phyloP scores from a whole-genome alignment of 2,888 invertebrate species.

The Deilephila porcellus region DNA sequence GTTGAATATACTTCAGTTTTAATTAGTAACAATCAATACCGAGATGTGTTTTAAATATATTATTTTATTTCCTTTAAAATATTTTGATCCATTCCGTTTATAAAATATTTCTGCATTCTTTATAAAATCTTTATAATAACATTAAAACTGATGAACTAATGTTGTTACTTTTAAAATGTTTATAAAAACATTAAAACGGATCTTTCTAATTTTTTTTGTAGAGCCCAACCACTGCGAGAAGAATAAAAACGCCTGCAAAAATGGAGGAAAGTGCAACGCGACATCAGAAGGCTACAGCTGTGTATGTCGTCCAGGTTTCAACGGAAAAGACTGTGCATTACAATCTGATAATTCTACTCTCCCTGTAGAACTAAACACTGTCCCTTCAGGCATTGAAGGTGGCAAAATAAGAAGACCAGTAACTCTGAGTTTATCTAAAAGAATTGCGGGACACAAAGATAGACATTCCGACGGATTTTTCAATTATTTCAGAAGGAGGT shows the following conservation, averaged over 20 bases:
- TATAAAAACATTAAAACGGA: too few species aligned
- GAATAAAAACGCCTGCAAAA: slow-evolving; percentile 89
- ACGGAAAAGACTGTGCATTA: slow-evolving; percentile 91
- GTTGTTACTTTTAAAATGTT: too few species aligned
- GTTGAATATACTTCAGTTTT: too few species aligned
- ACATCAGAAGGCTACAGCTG: slow-evolving; percentile 92
- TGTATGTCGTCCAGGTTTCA: slow-evolving; percentile 89
- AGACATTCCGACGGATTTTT: slow-evolving; percentile 15
- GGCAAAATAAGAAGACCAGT: slow-evolving; percentile 18
- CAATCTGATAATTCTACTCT: slow-evolving; percentile 65
- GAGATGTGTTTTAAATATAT: too few species aligned
- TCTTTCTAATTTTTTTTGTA: slow-evolving; percentile 58
- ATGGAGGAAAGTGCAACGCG: slow-evolving; percentile 92
- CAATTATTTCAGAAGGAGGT: slow-evolving; percentile 20
- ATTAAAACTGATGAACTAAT: too few species aligned
- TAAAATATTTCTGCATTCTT: too few species aligned
- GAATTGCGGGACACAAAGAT: slow-evolving; percentile 20
- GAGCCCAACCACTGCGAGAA: slow-evolving; percentile 94
- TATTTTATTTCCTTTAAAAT: too few species aligned
- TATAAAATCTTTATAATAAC: too few species aligned
- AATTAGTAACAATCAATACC: too few species aligned
- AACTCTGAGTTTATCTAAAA: slow-evolving; percentile 1
- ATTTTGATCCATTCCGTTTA: too few species aligned
- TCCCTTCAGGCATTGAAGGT: slow-evolving; percentile 37
- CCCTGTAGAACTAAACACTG: slow-evolving; percentile 43